These are phyloP conservation scores for Diplogasteroides magnus DNA, from an alignment of 1,140 invertebrate genomes.

Conservation along the genomic window DNA sequence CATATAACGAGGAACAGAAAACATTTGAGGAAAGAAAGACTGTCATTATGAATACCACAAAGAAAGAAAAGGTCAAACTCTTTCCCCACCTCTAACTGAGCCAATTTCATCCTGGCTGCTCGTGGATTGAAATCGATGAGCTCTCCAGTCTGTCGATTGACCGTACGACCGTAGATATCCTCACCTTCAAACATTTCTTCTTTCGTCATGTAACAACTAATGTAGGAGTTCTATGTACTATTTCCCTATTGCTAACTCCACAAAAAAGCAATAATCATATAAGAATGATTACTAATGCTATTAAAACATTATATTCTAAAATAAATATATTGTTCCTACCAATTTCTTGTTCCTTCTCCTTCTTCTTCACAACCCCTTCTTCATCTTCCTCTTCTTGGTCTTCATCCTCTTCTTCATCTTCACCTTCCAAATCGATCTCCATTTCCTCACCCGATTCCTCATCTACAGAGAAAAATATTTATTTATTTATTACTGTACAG, in stretches of 20 bases:
- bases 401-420: background rate
- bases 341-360: background rate
- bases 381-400: background rate
- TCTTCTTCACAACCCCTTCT: background rate
- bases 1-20: too few relatives aligned
- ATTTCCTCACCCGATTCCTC: background rate
- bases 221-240: too few relatives aligned
- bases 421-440: background rate
- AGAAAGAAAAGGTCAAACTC: too few relatives aligned
- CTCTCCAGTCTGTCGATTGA: background rate
- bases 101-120: background rate
- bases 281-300: too few relatives aligned
- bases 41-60: too few relatives aligned
- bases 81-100: background rate
- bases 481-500: background rate
- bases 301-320: background rate
- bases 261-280: too few relatives aligned
- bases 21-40: too few relatives aligned
- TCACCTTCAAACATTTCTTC: too few relatives aligned
- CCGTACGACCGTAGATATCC: background rate
- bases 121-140: background rate
- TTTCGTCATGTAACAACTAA: too few relatives aligned
- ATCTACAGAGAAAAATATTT: background rate
- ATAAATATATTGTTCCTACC: background rate
- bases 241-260: too few relatives aligned